A percentile compares a stretch with the other conserved stretches of the same genome.
phyloP scores from a whole-genome alignment of 2,888 invertebrate species.

The Phortica okadai region DNA sequence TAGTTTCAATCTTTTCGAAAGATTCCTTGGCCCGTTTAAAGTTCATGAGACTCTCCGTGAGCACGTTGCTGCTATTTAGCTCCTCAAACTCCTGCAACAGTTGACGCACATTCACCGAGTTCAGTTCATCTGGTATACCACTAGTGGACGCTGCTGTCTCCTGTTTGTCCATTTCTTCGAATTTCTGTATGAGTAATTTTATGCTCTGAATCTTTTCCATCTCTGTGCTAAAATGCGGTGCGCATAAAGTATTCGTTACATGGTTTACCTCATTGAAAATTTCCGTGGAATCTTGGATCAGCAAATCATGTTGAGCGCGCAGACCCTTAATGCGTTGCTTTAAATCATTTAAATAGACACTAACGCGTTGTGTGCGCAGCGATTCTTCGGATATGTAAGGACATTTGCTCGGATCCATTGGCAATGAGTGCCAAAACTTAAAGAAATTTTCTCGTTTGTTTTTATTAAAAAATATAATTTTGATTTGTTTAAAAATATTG shows the following conservation, averaged over 20 bases:
- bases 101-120: neutral
- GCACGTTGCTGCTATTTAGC: neutral
- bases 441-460: too few species aligned
- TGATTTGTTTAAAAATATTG: too few species aligned
- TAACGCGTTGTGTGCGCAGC: neutral
- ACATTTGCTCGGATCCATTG: too few species aligned
- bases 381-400: neutral
- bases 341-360: neutral
- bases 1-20: neutral
- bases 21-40: neutral
- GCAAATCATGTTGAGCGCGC: neutral
- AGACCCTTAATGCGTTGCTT: neutral
- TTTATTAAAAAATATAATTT: too few species aligned
- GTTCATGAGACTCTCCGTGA: neutral
- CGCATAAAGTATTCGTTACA: neutral
- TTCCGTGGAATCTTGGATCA: neutral
- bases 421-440: too few species aligned
- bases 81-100: neutral
- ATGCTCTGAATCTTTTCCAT: neutral
- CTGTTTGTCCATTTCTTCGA: neutral
- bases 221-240: neutral
- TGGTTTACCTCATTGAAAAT: slow-evolving; percentile 15
- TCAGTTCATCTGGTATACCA: neutral
- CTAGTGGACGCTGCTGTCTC: neutral
- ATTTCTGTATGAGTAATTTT: neutral